A percentile compares a stretch with the other conserved stretches of the same genome.
phyloP scores from a whole-genome alignment of 2,113 vertebrate genomes.

The Neogale vison region DNA sequence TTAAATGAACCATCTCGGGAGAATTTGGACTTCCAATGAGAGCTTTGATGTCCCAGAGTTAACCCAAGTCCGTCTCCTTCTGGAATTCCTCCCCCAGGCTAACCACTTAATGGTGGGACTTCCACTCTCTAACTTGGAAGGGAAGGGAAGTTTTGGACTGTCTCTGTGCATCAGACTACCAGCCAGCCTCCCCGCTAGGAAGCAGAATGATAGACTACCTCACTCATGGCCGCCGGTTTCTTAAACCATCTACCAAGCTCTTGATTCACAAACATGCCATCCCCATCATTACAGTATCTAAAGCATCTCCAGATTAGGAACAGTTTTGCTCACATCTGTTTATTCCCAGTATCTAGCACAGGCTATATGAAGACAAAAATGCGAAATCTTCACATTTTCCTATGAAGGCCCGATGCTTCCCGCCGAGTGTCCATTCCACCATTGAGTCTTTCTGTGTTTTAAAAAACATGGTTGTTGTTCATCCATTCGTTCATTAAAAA shows the following conservation, averaged over 20 bases:
- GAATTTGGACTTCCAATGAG: neutral
- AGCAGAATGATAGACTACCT: neutral
- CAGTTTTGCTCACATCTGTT: neutral
- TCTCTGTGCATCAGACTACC: neutral
- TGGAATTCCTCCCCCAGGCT: too few species aligned
- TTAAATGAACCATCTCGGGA: neutral
- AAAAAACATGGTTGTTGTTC: neutral
- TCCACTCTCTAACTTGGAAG: neutral
- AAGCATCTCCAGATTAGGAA: neutral
- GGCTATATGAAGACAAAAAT: neutral
- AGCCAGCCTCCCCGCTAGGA: neutral
- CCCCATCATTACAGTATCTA: neutral
- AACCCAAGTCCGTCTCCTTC: neutral
- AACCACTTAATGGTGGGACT: neutral
- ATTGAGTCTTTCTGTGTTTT: neutral
- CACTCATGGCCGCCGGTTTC: neutral
- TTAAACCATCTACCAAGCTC: neutral
- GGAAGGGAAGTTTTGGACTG: neutral
- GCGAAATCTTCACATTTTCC: neutral
- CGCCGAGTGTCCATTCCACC: neutral
- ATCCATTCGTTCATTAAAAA: neutral
- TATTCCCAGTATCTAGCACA: too few species aligned
- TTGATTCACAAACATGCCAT: neutral
- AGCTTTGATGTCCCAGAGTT: neutral
- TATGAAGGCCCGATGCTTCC: neutral